Evolutionary conservation across 2,797 vertebrate genomes (phyloP).

Genomic region (Parambassis ranga): DNA sequence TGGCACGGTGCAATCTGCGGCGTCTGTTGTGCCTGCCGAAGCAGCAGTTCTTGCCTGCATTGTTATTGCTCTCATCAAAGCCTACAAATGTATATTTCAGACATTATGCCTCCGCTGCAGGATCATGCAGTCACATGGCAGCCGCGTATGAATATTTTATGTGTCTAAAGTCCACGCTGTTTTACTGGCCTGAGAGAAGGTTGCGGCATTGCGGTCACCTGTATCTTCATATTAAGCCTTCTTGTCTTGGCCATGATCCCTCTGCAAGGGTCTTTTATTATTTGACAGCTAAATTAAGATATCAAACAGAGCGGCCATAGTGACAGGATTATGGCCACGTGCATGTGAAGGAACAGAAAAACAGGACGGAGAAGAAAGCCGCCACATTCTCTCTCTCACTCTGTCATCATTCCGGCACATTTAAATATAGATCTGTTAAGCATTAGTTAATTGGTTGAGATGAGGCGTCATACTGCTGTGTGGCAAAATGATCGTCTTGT

Average conservation of each 20-base stretch:
- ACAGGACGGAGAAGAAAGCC: constrained; percentile 20
- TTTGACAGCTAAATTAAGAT: no score
- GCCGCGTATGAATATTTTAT: constrained; percentile 63
- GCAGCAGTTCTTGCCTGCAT: constrained; percentile 61
- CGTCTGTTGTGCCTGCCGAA: constrained; percentile 70
- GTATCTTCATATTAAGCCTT: no score
- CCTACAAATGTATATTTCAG: constrained; percentile 67
- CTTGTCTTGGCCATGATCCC: no score
- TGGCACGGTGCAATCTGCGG: constrained; percentile 58
- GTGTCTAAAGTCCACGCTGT: constrained; percentile 37
- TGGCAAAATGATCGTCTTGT: constrained; percentile 11
- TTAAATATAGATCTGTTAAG: constrained; percentile 21
- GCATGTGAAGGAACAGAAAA: constrained; percentile 52
- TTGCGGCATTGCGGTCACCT: constrained; percentile 45
- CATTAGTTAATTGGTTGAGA: constrained; percentile 35
- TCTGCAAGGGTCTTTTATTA: constrained; percentile 16
- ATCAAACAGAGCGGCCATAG: constrained; percentile 57
- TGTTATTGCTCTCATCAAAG: constrained; percentile 72
- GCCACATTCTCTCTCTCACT: constrained; percentile 8
- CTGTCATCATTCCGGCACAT: not conserved
- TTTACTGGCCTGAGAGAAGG: constrained; percentile 5
- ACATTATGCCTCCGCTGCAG: constrained; percentile 49
- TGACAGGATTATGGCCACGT: constrained; percentile 70
- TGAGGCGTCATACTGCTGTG: constrained; percentile 9
- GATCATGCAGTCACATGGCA: constrained; percentile 41